phyloP scores from a whole-genome alignment of 2,888 invertebrate species.

The Protula sp. region DNA sequence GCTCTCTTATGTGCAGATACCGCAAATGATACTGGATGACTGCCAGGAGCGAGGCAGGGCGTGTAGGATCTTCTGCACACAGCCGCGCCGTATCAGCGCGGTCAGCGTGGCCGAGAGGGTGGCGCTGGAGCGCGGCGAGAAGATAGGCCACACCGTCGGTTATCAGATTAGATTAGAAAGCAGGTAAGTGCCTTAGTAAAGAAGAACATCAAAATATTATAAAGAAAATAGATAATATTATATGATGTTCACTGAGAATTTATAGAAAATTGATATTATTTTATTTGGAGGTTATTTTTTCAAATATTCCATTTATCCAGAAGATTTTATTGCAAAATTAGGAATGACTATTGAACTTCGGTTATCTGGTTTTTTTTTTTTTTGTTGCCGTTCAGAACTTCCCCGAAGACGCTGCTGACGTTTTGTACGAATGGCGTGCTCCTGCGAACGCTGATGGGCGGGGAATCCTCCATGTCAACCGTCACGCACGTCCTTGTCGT shows the following conservation, averaged over 20 bases:
- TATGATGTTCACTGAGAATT: too few relatives aligned
- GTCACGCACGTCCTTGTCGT: constrained; percentile 69
- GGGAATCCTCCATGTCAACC: constrained; percentile 65
- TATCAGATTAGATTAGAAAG: constrained; percentile 90
- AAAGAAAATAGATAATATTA: too few relatives aligned
- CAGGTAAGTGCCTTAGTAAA: constrained; percentile 56
- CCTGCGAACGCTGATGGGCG: constrained; percentile 79
- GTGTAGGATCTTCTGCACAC: constrained; percentile 85
- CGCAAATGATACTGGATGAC: constrained; percentile 84
- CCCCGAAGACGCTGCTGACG: constrained; percentile 73
- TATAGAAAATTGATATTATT: too few relatives aligned
- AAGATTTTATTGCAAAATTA: too few relatives aligned
- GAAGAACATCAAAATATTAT: too few relatives aligned
- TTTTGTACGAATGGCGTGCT: constrained; percentile 91
- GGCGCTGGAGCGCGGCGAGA: constrained; percentile 78
- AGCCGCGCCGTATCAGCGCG: constrained; percentile 86
- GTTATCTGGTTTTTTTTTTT: too few relatives aligned
- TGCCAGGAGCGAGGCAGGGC: constrained; percentile 60
- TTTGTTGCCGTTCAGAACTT: constrained; percentile 58
- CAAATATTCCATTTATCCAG: too few relatives aligned
- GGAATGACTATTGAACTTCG: too few relatives aligned
- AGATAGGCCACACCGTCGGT: constrained; percentile 72
- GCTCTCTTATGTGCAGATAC: constrained; percentile 76
- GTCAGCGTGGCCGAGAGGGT: constrained; percentile 85
- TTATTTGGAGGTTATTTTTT: too few relatives aligned